Conservation (phyloP, 2,797 vertebrate genomes). For the Picus viridis region DNA sequence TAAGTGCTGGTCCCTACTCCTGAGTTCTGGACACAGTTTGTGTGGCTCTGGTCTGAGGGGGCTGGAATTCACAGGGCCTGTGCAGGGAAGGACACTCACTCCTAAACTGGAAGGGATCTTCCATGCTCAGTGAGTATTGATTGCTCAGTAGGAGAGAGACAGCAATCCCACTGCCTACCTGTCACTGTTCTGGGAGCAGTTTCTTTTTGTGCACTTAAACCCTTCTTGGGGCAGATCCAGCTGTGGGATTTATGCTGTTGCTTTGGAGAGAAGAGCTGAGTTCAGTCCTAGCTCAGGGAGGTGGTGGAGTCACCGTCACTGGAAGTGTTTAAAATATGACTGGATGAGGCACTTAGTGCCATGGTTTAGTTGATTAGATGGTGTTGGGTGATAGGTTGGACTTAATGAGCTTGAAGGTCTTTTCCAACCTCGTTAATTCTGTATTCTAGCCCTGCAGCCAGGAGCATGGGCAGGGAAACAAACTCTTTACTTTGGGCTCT, state of each 20-base stretch:
- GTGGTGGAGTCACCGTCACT: too few species aligned
- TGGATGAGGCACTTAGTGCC: too few species aligned
- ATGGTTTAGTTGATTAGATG: too few species aligned
- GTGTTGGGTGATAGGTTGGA: too few species aligned
- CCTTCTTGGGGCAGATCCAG: not conserved
- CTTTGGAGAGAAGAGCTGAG: not conserved
- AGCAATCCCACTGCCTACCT: not conserved
- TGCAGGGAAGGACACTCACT: not conserved
- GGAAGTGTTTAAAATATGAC: too few species aligned
- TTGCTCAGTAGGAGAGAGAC: not conserved
- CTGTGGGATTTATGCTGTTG: not conserved
- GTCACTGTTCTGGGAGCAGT: not conserved
- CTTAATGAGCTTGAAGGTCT: too few species aligned
- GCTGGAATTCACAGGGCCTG: not conserved
- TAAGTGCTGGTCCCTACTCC: not conserved
- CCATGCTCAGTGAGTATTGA: not conserved
- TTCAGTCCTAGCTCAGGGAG: not conserved
- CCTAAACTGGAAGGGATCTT: not conserved
- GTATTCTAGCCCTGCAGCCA: not conserved
- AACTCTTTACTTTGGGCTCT: not conserved
- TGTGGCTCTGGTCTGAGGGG: not conserved
- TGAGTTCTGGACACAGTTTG: not conserved
- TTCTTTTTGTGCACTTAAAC: not conserved
- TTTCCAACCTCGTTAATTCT: too few species aligned
- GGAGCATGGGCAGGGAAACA: not conserved